phyloP scores from a whole-genome alignment of 2,113 vertebrate genomes.

The Pseudonaja textilis region DNA sequence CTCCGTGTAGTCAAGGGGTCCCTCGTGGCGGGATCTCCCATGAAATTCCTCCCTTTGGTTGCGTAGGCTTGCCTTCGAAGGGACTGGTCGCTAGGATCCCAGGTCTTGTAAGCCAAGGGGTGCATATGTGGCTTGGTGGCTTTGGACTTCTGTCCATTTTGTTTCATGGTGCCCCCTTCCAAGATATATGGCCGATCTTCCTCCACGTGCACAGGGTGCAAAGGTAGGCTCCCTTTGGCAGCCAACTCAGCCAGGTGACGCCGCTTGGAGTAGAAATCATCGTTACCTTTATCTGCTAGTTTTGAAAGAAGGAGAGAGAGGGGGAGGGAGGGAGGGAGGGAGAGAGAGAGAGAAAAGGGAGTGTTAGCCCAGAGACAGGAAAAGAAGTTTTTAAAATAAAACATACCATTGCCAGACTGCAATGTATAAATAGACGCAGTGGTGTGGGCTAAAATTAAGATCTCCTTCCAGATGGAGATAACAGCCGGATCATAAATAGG shows the following conservation, averaged over 20 bases:
- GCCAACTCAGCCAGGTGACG: conserved; percentile 90
- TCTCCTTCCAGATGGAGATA: conserved; percentile 6
- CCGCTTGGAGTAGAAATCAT: conserved; percentile 90
- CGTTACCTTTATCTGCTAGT: conserved; percentile 90
- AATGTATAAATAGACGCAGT: background rate
- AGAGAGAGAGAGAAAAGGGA: background rate
- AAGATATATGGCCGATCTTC: conserved; percentile 86
- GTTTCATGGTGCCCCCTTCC: conserved; percentile 80
- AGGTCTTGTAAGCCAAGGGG: conserved; percentile 88
- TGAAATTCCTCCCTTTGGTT: conserved; percentile 83
- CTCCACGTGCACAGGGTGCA: conserved; percentile 85
- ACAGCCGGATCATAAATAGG: background rate
- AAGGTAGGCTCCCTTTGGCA: conserved; percentile 85
- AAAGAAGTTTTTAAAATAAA: background rate
- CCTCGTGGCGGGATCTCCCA: conserved; percentile 78
- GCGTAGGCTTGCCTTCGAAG: conserved; percentile 85
- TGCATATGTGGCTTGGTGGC: conserved; percentile 78
- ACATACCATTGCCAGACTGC: background rate
- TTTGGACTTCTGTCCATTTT: conserved; percentile 87
- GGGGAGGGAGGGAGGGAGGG: background rate
- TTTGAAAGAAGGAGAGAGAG: background rate
- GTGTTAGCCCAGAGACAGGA: conserved; percentile 31
- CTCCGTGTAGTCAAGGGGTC: conserved; percentile 85
- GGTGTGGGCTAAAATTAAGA: conserved; percentile 7
- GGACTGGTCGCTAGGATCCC: conserved; percentile 89